Percentiles rank a stretch among this genome's conserved stretches.
Conservation (phyloP, 1,140 invertebrate genomes). For the Neodiprion fabricii region DNA sequence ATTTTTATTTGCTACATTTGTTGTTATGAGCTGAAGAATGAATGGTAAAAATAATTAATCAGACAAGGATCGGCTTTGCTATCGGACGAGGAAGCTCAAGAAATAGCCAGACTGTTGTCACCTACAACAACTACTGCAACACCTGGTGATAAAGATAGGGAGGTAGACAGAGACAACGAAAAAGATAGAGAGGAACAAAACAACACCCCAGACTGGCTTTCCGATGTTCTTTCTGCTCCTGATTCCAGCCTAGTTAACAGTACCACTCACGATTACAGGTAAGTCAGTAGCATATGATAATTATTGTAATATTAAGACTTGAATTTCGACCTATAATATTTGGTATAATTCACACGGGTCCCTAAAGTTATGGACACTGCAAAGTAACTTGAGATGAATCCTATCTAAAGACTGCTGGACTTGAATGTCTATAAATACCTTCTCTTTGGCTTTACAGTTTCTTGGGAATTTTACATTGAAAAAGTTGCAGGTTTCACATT, state of each 20-base stretch:
- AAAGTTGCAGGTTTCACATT: neutral
- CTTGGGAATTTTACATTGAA: neutral
- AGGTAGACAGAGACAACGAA: slow-evolving; percentile 50
- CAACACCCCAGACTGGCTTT: slow-evolving; percentile 64
- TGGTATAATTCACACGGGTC: neutral
- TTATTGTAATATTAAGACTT: neutral
- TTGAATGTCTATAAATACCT: neutral
- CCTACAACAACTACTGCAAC: slow-evolving; percentile 54
- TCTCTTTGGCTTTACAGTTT: neutral
- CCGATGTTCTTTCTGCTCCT: slow-evolving; percentile 63
- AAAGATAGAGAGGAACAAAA: slow-evolving; percentile 60
- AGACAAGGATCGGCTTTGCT: slow-evolving; percentile 76
- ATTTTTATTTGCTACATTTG: slow-evolving; percentile 16
- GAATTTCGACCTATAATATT: neutral
- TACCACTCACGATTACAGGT: slow-evolving; percentile 60
- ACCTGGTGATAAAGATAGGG: slow-evolving; percentile 41
- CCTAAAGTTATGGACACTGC: neutral
- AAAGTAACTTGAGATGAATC: neutral
- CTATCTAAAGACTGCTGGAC: neutral
- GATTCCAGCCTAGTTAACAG: slow-evolving; percentile 60
- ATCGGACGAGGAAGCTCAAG: slow-evolving; percentile 85
- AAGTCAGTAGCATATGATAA: slow-evolving; percentile 29
- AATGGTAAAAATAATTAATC: slow-evolving; percentile 42
- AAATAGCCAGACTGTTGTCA: slow-evolving; percentile 79
- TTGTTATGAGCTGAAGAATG: slow-evolving; percentile 24